Percentiles rank a stretch among this genome's conserved stretches.
Conservation (phyloP, 2,888 invertebrate species). For the Masnerella sp. region DNA sequence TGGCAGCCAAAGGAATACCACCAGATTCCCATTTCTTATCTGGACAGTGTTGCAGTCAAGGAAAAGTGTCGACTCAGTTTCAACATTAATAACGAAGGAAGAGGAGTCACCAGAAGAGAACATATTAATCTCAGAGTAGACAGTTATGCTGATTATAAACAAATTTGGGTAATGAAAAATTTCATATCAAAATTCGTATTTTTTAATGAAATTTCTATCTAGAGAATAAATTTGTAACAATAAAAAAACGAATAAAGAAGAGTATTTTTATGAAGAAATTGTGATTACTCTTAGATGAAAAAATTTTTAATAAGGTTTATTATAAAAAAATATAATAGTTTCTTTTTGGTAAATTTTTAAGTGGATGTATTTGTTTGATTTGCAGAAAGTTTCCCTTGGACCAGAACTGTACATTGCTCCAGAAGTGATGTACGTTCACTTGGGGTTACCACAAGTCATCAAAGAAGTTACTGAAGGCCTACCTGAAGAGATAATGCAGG, state of each 20-base stretch:
- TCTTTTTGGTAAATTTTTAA: no score
- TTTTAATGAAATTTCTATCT: no score
- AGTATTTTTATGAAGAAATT: no score
- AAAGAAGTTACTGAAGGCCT: conserved; percentile 74
- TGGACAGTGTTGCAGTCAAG: conserved; percentile 76
- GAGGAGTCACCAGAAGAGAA: conserved; percentile 68
- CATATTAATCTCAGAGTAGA: conserved; percentile 73
- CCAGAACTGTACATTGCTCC: conserved; percentile 76
- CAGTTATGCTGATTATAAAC: conserved; percentile 73
- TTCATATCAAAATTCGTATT: no score
- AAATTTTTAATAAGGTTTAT: no score
- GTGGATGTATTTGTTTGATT: background rate
- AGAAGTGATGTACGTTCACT: conserved; percentile 76
- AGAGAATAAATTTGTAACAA: no score
- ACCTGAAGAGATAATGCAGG: conserved; percentile 71
- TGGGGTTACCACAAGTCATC: conserved; percentile 75
- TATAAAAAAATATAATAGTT: no score
- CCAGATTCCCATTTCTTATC: conserved; percentile 75
- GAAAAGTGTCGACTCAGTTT: conserved; percentile 75
- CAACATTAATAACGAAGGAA: conserved; percentile 74
- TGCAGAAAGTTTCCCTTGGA: conserved; percentile 74
- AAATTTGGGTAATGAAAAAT: conserved; percentile 72
- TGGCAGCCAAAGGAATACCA: conserved; percentile 75
- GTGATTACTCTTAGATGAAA: no score
- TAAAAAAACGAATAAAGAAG: no score